A percentile compares a stretch with the other conserved stretches of the same genome.
phyloP scores from a whole-genome alignment of 1,140 invertebrate species.

The Zaprionus taronus region DNA sequence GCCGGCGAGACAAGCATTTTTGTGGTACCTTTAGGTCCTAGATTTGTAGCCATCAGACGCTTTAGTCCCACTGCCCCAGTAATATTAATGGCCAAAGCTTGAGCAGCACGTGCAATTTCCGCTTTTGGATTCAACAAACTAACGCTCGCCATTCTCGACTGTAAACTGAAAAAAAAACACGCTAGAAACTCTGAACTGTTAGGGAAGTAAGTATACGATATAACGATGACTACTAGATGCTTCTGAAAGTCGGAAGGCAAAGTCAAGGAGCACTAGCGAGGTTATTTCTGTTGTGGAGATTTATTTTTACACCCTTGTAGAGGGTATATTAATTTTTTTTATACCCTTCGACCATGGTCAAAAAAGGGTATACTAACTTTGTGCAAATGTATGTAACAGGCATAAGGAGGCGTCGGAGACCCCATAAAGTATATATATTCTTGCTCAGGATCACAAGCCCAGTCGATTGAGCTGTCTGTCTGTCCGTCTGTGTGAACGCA shows the following conservation, averaged over 20 bases:
- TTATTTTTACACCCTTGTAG: neutral
- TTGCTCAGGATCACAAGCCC: too few species aligned
- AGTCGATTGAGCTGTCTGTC: too few species aligned
- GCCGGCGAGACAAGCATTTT: slow-evolving; percentile 99
- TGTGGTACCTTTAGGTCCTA: slow-evolving; percentile 99
- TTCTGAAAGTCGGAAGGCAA: neutral
- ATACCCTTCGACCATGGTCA: too few species aligned
- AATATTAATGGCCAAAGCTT: slow-evolving; percentile 98
- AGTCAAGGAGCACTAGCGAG: neutral
- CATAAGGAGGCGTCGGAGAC: too few species aligned
- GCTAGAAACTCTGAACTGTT: neutral
- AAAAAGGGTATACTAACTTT: too few species aligned
- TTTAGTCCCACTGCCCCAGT: slow-evolving; percentile 98
- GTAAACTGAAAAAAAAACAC: neutral
- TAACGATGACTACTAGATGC: neutral
- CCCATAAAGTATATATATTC: too few species aligned
- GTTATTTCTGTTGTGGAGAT: neutral
- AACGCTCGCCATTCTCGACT: slow-evolving; percentile 92
- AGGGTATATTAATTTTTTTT: too few species aligned
- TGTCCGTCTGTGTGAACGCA: too few species aligned
- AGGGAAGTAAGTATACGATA: neutral
- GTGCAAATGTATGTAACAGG: too few species aligned
- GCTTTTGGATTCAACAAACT: slow-evolving; percentile 99
- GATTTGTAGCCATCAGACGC: slow-evolving; percentile 98
- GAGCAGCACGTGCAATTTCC: slow-evolving; percentile 96